Evolutionary conservation across 2,888 invertebrate species (phyloP).

Genomic region (Acholoe squamosa): DNA sequence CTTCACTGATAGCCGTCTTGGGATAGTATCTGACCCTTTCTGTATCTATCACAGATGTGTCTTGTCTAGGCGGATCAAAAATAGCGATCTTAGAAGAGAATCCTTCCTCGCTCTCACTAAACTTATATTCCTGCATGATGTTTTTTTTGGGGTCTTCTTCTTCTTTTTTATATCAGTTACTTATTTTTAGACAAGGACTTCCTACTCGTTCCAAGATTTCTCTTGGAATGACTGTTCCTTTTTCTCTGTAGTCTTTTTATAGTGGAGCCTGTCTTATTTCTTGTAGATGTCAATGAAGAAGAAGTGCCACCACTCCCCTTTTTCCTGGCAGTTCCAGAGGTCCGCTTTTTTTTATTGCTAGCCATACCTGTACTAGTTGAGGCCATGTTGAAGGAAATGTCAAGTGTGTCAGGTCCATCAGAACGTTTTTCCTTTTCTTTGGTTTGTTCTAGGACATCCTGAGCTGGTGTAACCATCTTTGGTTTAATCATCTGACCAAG

Average conservation of each 20-base stretch:
- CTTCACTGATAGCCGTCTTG: not conserved
- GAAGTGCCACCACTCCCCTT: not conserved
- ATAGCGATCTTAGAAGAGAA: slow-evolving; percentile 2
- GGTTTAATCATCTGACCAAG: not conserved
- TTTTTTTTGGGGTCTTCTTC: not conserved
- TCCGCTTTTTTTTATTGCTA: not conserved
- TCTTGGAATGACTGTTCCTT: not conserved
- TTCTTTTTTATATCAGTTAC: too few species aligned
- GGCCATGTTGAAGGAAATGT: not conserved
- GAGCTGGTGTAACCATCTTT: not conserved
- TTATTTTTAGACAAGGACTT: too few species aligned
- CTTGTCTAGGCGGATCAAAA: not conserved
- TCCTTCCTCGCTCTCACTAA: not conserved
- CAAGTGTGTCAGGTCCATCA: not conserved
- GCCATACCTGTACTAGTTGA: not conserved
- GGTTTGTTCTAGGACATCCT: not conserved
- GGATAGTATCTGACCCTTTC: not conserved
- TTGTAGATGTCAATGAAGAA: too few species aligned
- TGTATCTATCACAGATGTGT: not conserved
- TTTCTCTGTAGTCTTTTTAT: not conserved
- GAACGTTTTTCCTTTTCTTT: not conserved
- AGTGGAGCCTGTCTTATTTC: not conserved
- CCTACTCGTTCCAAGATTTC: not conserved
- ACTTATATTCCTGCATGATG: slow-evolving; percentile 1
- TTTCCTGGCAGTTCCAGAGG: not conserved